Conservation (phyloP, 2,797 vertebrate genomes). For the Benthosema pterotum region DNA sequence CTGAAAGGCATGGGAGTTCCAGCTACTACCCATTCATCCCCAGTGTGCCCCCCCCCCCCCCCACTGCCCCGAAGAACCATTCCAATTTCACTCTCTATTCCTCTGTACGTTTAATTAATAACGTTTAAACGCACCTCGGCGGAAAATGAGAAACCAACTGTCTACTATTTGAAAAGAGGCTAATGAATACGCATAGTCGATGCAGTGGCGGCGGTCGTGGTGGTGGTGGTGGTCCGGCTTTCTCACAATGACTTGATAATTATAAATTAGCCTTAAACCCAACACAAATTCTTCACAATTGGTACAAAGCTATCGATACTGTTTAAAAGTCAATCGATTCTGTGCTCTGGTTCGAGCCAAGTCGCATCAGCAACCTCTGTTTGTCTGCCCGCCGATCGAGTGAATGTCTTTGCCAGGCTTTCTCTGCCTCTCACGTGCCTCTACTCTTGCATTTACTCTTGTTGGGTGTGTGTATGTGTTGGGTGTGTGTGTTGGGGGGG, state of each 20-base stretch:
- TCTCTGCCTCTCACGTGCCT: conserved; percentile 67
- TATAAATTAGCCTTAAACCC: no score
- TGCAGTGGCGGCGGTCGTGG: no score
- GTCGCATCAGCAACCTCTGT: conserved; percentile 50
- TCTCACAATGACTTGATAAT: no score
- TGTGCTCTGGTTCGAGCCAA: conserved; percentile 35
- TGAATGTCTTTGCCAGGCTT: conserved; percentile 54
- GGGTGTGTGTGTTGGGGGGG: background rate
- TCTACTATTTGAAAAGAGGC: background rate
- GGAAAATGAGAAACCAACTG: background rate
- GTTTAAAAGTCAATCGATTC: conserved; percentile 5
- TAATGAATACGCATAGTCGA: background rate
- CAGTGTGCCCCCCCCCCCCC: conserved; percentile 25
- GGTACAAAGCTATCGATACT: conserved; percentile 16
- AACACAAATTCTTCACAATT: conserved; percentile 8
- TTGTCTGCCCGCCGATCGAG: conserved; percentile 63
- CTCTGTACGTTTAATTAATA: no score
- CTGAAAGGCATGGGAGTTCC: conserved; percentile 63
- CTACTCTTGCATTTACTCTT: conserved; percentile 68
- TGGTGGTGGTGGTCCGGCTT: background rate
- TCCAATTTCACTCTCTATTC: no score
- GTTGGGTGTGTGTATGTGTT: conserved; percentile 30
- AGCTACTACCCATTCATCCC: conserved; percentile 25
- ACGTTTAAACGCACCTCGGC: no score
- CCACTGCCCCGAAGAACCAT: conserved; percentile 18